These are phyloP conservation scores for Coluber constrictor DNA, from an alignment of 2,797 vertebrate genomes.

Conservation along the genomic window DNA sequence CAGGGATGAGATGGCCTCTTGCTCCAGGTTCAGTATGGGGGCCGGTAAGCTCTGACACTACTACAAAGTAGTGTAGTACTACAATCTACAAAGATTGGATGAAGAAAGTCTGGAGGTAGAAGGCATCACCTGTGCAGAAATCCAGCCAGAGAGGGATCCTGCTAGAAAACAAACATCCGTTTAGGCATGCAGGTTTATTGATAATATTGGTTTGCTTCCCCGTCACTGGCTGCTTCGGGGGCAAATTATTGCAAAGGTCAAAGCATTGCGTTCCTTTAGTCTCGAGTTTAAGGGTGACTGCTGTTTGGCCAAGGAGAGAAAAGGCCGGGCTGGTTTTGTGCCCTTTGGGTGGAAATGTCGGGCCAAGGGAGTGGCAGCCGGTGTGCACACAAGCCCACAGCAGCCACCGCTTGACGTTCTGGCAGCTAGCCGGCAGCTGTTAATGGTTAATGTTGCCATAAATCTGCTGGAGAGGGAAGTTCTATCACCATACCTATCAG, in stretches of 20 bases:
- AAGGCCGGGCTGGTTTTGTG: background rate
- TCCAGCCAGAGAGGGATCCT: background rate
- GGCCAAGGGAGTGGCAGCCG: background rate
- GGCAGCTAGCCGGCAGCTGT: slow-evolving; percentile 5
- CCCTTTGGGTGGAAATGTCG: background rate
- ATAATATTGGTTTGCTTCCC: background rate
- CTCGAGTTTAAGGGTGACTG: background rate
- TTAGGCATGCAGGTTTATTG: too few relatives aligned
- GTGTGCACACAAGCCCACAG: background rate
- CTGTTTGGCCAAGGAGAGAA: background rate
- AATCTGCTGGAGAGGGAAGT: background rate
- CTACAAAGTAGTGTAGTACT: background rate
- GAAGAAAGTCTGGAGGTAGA: background rate
- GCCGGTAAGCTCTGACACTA: background rate
- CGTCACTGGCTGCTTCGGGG: background rate
- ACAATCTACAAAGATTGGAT: background rate
- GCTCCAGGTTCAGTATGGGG: too few relatives aligned
- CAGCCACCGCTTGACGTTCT: background rate
- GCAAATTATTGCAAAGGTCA: background rate
- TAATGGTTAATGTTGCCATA: slow-evolving; percentile 62
- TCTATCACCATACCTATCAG: slow-evolving; percentile 47
- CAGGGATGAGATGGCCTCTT: background rate
- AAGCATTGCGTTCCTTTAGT: too few relatives aligned
- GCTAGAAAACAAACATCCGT: background rate
- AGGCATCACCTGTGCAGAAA: background rate